Evolutionary conservation across 2,888 invertebrate species (phyloP).

Genomic region (Sympetrum striolatum): DNA sequence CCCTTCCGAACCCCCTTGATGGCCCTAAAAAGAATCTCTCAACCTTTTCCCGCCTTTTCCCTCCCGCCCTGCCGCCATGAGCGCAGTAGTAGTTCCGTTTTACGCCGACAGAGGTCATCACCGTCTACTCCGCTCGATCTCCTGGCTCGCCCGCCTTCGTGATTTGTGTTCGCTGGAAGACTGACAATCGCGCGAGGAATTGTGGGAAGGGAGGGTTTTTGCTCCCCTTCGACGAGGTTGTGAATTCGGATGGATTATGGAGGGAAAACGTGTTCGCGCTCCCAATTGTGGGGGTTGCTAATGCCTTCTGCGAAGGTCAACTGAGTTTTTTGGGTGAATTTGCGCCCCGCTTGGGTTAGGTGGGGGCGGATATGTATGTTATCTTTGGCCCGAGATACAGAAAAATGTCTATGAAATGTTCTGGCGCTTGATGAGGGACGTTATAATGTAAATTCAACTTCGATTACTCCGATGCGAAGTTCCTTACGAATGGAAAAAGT

Average conservation of each 20-base stretch:
- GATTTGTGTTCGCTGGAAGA: constrained; percentile 10
- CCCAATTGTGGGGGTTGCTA: not conserved
- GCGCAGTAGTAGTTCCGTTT: constrained; percentile 18
- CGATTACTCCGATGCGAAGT: no score
- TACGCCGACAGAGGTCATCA: constrained; percentile 25
- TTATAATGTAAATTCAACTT: no score
- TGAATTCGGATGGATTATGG: constrained; percentile 21
- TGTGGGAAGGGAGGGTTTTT: not conserved
- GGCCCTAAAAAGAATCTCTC: not conserved
- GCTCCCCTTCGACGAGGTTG: not conserved
- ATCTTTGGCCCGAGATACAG: no score
- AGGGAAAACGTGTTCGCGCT: not conserved
- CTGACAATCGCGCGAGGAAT: constrained; percentile 6
- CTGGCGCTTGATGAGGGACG: no score
- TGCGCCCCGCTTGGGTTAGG: no score
- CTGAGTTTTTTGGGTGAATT: no score
- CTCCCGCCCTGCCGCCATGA: not conserved
- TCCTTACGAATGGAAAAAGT: no score
- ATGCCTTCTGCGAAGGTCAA: not conserved
- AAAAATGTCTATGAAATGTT: no score
- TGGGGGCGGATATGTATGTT: no score
- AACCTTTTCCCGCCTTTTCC: not conserved
- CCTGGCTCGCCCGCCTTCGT: not conserved
- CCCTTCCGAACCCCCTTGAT: constrained; percentile 5
- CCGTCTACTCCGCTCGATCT: not conserved